Evolutionary conservation across 2,888 invertebrate species (phyloP), one percentile per base, ranked within the genome.

Genomic region (Athalia circularis): DNA sequence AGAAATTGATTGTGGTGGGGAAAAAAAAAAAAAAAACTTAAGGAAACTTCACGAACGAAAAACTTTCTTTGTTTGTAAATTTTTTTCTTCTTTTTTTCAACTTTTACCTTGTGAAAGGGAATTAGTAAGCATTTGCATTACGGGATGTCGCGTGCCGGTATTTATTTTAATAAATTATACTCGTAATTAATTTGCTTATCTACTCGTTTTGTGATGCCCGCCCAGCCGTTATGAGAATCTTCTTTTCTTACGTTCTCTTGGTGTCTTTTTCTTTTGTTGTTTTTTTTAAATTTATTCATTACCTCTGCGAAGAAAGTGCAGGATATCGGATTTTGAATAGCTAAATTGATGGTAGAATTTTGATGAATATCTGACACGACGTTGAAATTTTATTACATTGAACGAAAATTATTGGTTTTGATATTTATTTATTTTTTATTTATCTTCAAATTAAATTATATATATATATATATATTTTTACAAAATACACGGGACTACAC

Each of bases 161-260:
- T 54, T 54, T 54, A 54, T 54, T 54, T 54, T 54, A 54, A 54
- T 54, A 54, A 54, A 54, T 54, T 54, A 54, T 54, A 54, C 54
- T n/a, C 54, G 2, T 29, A 29, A 29, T 29, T 29, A 54, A 54
- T 54, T 54, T 11, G 54, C 9, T 54, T 54, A 54, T 54, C 54
- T 54, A 3, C 54, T 54, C n/a, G 8, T n/a, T n/a, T 54, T 29
- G 29, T 29, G 29, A 29, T 2, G 2, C 29, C 29, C 29, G 29
- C 29, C 29, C 29, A 29, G 29, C 29, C 29, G 29, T 29, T 29
- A 29, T 29, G 29, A 29, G 29, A 29, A 29, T 29, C 29, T 29
- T n/a, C 54, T n/a, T 11, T n/a, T n/a, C 54, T 54, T 4, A 54
- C 3, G 4, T 54, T 54, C n/a, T 54, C n/a, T n/a, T 54, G 9